Evolutionary conservation across 2,113 vertebrate species (phyloP).

Genomic region (Pedetes capensis): DNA sequence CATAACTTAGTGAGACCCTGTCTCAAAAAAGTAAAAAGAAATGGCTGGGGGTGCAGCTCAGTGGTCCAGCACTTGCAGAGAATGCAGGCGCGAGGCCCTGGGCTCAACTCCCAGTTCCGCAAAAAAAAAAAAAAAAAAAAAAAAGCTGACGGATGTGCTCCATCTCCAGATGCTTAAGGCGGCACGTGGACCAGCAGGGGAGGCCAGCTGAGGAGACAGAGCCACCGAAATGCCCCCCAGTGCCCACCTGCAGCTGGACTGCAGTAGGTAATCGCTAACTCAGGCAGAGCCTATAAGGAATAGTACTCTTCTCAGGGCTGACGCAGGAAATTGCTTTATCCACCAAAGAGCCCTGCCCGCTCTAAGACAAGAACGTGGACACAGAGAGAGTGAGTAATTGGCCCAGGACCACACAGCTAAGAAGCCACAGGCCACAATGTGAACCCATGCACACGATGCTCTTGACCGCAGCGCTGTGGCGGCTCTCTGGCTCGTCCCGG

Average conservation of each 20-base stretch:
- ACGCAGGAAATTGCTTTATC: not conserved
- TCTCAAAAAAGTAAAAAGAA: too few species aligned
- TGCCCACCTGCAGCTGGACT: accelerated
- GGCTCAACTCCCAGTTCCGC: too few species aligned
- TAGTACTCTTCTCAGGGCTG: not conserved
- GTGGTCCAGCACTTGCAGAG: too few species aligned
- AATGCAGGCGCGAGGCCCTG: too few species aligned
- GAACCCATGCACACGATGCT: not conserved
- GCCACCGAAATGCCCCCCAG: not conserved
- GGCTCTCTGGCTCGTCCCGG: accelerated
- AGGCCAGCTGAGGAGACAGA: not conserved
- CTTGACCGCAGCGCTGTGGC: too few species aligned
- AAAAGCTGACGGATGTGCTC: not conserved
- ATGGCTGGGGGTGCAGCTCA: too few species aligned
- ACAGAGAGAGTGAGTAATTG: not conserved
- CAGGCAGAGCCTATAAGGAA: too few species aligned
- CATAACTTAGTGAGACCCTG: too few species aligned
- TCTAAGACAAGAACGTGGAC: not conserved
- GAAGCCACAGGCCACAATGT: accelerated
- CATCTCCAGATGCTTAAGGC: too few species aligned
- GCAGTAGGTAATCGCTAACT: accelerated
- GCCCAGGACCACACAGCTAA: not conserved
- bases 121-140: too few species aligned
- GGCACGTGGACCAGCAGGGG: accelerated
- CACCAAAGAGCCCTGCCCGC: not conserved